Conservation (phyloP, 2,888 invertebrate genomes). For the Lepidochrysops patricia region DNA sequence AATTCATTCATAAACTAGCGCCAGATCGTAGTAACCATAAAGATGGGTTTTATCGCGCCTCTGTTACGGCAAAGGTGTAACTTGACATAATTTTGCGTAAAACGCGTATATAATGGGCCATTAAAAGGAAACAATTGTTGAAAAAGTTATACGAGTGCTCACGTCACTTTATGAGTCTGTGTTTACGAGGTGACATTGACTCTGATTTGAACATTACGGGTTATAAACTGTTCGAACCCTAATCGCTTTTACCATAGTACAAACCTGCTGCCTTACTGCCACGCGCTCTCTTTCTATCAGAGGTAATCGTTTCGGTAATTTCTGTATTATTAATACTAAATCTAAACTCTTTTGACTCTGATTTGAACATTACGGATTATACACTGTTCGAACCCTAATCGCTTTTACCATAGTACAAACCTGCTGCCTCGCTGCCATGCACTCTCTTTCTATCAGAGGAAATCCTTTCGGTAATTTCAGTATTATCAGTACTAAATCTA, state of each 20-base stretch:
- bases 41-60: conserved; percentile 68
- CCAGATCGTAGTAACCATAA: conserved; percentile 66
- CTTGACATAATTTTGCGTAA: conserved; percentile 74
- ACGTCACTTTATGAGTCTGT: conserved; percentile 72
- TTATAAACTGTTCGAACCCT: conserved; percentile 30
- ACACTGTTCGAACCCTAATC: conserved; percentile 18
- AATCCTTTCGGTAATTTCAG: neutral
- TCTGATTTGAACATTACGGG: conserved; percentile 69
- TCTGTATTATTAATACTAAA: no score
- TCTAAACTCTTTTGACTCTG: no score
- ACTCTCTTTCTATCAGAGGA: no score
- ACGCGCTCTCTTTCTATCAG: no score
- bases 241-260: conserved; percentile 2
- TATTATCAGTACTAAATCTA: neutral
- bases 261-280: no score
- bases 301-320: no score
- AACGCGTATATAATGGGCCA: conserved; percentile 71
- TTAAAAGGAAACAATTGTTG: conserved; percentile 74
- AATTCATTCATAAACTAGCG: conserved; percentile 64
- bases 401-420: neutral
- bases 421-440: no score
- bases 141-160: conserved; percentile 72
- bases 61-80: conserved; percentile 69
- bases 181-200: conserved; percentile 72
- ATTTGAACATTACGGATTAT: conserved; percentile 66